Conservation (phyloP, 2,113 vertebrate genomes). For the Otis tarda region DNA sequence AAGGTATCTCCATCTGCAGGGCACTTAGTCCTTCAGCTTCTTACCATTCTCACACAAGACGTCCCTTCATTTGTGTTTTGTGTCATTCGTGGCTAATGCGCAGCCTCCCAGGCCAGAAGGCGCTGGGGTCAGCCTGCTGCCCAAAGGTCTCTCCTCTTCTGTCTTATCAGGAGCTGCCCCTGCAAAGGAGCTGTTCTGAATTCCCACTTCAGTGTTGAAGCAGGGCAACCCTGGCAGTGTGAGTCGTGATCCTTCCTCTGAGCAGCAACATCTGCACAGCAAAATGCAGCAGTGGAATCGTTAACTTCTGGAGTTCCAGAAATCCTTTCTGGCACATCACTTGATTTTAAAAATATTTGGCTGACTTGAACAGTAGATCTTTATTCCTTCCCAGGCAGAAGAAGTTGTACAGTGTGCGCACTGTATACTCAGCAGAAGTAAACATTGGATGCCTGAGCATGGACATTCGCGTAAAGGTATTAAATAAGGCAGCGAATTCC, state of each 20-base stretch:
- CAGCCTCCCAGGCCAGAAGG: not conserved
- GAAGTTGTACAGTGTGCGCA: conserved; percentile 20
- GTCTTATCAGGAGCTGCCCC: not conserved
- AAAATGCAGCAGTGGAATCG: not conserved
- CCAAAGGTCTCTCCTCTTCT: not conserved
- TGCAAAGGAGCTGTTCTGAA: not conserved
- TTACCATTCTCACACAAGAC: not conserved
- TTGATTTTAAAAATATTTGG: conserved; percentile 19
- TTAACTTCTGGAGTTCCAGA: not conserved
- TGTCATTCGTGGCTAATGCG: fast-evolving
- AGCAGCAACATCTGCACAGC: not conserved
- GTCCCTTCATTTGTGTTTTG: not conserved
- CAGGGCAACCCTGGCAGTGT: not conserved
- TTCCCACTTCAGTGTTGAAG: not conserved
- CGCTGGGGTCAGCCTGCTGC: not conserved
- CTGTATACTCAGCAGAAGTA: conserved; percentile 27
- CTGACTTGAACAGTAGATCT: conserved; percentile 41
- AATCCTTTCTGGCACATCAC: not conserved
- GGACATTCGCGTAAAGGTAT: not conserved
- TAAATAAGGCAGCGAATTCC: not conserved
- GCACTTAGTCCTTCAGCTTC: not conserved
- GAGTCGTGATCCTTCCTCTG: not conserved
- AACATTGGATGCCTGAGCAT: conserved; percentile 24
- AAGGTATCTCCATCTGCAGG: not conserved
- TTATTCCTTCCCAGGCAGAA: conserved; percentile 52